Evolutionary conservation across 2,888 invertebrate genomes (phyloP), one percentile per base, ranked within the genome.

Genomic region (Belgica antarctica): DNA sequence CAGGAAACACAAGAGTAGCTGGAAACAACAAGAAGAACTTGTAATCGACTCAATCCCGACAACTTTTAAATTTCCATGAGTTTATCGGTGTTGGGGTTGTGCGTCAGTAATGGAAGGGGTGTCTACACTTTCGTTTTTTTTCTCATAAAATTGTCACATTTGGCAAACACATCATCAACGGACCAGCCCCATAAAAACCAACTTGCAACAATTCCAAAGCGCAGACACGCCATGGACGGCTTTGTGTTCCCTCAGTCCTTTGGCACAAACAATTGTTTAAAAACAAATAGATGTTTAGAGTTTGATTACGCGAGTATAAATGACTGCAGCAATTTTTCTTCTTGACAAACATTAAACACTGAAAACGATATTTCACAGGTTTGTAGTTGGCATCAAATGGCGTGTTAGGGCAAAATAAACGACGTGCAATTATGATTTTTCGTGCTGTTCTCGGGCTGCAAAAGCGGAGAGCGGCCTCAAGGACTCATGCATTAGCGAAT

Each of bases 261-360:
- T n/a, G n/a, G n/a, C n/a, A n/a, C n/a, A n/a, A n/a, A n/a, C 17
- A 62, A 31, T 31, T 62, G 31, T 28, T 19, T 12, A 31, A 15
- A 57, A 68, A 57, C 68, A 68, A 68, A 68, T 68, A 68, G 68
- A 68, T 68, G 68, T 25, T 68, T 68, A 68, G 47, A 47, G 25
- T 17, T 68, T 57, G 68, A 57, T 68, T 68, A 57, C 34, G 28
- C 17, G 46, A 57, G 19, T 52, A 66, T 66, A 66, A 66, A 66
- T 66, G 47, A 66, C 57, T 68, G 68, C 68, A 68, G 68, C 57
- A 57, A 68, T 19, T 66, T 22, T 68, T 25, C 47, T 52, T 17
- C 22, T 28, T 28, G 17, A 47, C 19, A 25, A 52, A 47, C 28
- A 47, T 36, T 63, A 41, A 24, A 57, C 57, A 68, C 15, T 34